A percentile compares a stretch with the other conserved stretches of the same genome.
These are phyloP conservation scores for Gambelia wislizenii DNA, from an alignment of 2,797 vertebrate genomes.

Conservation along the genomic window DNA sequence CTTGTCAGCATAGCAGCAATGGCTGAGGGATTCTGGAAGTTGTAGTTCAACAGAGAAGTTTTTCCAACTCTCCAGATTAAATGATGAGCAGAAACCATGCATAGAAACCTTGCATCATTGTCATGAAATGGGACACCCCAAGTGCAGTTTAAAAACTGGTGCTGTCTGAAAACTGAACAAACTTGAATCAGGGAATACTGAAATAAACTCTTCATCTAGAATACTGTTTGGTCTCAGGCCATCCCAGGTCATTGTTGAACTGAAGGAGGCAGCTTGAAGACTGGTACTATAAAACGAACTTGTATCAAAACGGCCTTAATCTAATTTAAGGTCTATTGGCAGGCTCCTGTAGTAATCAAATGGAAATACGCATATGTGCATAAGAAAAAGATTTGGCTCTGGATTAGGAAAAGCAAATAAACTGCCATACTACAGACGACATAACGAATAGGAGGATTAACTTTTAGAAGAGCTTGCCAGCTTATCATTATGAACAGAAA, in stretches of 20 bases:
- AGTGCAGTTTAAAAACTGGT: background rate
- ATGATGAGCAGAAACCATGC: background rate
- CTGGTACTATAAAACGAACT: background rate
- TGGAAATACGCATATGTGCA: conserved; percentile 49
- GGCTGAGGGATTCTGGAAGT: background rate
- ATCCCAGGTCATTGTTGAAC: background rate
- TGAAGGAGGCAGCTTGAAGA: background rate
- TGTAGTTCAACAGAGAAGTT: background rate
- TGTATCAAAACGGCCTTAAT: conserved; percentile 47
- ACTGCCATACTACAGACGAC: conserved; percentile 49
- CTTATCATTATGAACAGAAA: conserved; percentile 56
- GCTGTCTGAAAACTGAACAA: background rate
- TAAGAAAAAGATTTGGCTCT: conserved; percentile 59
- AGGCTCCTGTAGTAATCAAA: conserved; percentile 57
- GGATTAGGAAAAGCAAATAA: conserved; percentile 72
- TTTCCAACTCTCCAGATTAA: background rate
- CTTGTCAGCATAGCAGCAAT: background rate
- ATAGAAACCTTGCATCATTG: background rate
- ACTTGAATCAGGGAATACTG: background rate
- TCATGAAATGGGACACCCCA: background rate
- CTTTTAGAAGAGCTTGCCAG: conserved; percentile 63
- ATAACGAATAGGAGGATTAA: conserved; percentile 69
- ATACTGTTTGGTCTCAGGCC: background rate
- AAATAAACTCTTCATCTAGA: background rate
- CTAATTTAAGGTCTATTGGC: conserved; percentile 46